phyloP scores from a whole-genome alignment of 2,888 invertebrate species.

The Amiota mariae region DNA sequence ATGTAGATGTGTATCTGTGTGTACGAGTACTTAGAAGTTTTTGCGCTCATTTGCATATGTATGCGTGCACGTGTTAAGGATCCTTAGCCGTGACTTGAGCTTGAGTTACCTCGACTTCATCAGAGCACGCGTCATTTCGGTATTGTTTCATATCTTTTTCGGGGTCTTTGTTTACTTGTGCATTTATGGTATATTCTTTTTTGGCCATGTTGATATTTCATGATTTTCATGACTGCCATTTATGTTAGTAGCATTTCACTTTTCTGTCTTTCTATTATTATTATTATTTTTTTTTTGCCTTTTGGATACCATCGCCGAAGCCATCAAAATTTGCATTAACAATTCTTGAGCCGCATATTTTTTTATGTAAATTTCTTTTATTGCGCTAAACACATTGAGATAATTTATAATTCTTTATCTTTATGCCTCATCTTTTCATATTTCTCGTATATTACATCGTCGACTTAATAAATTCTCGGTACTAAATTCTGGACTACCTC shows the following conservation, averaged over 20 bases:
- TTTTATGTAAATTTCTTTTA: conserved; percentile 52
- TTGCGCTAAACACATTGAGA: conserved; percentile 59
- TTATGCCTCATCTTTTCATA: conserved; percentile 12
- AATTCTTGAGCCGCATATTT: conserved; percentile 48
- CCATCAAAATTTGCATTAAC: conserved; percentile 47
- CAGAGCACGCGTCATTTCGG: neutral
- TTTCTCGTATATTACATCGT: too few species aligned
- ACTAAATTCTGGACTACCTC: too few species aligned
- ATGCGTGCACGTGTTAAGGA: conserved; percentile 42
- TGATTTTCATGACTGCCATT: conserved; percentile 45
- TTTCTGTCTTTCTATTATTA: conserved; percentile 31
- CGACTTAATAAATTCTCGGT: too few species aligned
- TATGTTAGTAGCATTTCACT: conserved; percentile 39
- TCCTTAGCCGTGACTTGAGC: neutral
- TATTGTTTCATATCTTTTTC: conserved; percentile 4
- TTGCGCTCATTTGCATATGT: conserved; percentile 54
- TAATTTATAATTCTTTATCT: conserved; percentile 60
- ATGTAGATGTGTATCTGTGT: neutral
- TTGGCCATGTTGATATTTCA: conserved; percentile 4
- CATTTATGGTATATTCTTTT: neutral
- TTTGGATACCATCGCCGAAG: neutral
- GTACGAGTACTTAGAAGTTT: neutral
- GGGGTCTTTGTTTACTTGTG: neutral
- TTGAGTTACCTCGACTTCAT: too few species aligned
- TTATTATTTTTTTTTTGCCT: too few species aligned